A percentile compares a stretch with the other conserved stretches of the same genome.
Conservation (phyloP, 2,797 vertebrate genomes). For the Onychomys leucogaster region DNA sequence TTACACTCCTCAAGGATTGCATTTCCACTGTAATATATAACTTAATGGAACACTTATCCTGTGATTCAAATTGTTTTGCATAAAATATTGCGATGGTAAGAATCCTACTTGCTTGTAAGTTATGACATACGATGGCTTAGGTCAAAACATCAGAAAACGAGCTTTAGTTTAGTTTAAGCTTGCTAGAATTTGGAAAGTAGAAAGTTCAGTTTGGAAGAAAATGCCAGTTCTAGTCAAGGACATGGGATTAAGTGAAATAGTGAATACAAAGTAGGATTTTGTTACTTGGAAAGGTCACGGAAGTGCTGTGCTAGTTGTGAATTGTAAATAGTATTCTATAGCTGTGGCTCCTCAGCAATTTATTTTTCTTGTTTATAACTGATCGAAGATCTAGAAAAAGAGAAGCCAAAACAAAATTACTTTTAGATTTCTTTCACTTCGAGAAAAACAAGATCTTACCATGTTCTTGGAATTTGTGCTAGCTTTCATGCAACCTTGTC, state of each 20-base stretch:
- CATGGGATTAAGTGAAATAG: not conserved
- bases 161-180: constrained; percentile 62
- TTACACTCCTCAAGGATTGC: constrained; percentile 74
- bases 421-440: constrained; percentile 11
- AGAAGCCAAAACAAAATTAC: not conserved
- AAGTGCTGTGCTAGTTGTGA: not conserved
- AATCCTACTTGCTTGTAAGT: constrained; percentile 76
- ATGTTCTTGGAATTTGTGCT: not conserved
- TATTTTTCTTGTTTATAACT: constrained; percentile 21
- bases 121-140: constrained; percentile 51
- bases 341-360: not conserved
- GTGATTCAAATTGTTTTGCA: constrained; percentile 78
- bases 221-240: constrained; percentile 27
- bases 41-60: constrained; percentile 82
- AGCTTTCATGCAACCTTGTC: not conserved
- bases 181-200: constrained; percentile 65
- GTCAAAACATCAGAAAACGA: constrained; percentile 64
- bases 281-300: not conserved
- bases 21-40: constrained; percentile 80
- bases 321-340: not conserved
- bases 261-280: not conserved
- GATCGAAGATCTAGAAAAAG: not conserved
- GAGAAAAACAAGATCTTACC: not conserved
- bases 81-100: constrained; percentile 65
- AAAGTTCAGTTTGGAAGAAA: constrained; percentile 58